These are phyloP conservation scores for Arothron firmamentum DNA, from an alignment of 2,113 vertebrate genomes.

Conservation along the genomic window DNA sequence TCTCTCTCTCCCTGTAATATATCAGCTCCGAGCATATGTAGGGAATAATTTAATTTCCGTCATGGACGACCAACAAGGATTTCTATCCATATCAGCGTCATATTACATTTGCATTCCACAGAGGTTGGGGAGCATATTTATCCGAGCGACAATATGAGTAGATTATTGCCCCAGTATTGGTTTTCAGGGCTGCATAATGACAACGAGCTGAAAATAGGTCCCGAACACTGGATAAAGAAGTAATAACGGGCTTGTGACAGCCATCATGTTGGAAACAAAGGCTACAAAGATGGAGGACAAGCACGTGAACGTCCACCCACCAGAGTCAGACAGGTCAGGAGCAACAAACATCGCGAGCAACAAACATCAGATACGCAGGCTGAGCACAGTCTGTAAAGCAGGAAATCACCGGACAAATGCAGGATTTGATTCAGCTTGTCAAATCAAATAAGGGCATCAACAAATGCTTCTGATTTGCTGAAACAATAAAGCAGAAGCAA, in stretches of 20 bases:
- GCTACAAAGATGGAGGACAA: background rate
- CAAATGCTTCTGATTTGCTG: background rate
- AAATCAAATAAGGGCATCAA: too few species aligned
- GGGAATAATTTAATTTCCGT: constrained; percentile 41
- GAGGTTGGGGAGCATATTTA: constrained; percentile 17
- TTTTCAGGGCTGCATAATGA: constrained; percentile 12
- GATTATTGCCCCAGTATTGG: constrained; percentile 5
- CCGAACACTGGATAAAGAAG: constrained; percentile 5
- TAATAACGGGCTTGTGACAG: background rate
- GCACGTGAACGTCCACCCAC: too few species aligned
- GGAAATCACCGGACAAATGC: too few species aligned
- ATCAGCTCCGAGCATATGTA: constrained; percentile 28
- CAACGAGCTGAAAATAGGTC: constrained; percentile 4
- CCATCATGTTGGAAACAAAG: constrained; percentile 1
- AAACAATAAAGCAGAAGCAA: constrained; percentile 16
- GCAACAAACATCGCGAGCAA: too few species aligned
- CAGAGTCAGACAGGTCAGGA: too few species aligned
- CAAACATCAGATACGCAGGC: too few species aligned
- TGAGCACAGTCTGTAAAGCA: too few species aligned
- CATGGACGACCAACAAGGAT: constrained; percentile 1
- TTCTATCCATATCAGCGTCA: constrained; percentile 23
- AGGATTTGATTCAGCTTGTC: too few species aligned
- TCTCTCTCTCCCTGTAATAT: constrained; percentile 19
- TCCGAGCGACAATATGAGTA: constrained; percentile 13
- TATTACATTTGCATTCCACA: constrained; percentile 38